Evolutionary conservation across 2,113 vertebrate species (phyloP), one percentile per base, ranked within the genome.

Genomic region (Nesoenas mayeri): DNA sequence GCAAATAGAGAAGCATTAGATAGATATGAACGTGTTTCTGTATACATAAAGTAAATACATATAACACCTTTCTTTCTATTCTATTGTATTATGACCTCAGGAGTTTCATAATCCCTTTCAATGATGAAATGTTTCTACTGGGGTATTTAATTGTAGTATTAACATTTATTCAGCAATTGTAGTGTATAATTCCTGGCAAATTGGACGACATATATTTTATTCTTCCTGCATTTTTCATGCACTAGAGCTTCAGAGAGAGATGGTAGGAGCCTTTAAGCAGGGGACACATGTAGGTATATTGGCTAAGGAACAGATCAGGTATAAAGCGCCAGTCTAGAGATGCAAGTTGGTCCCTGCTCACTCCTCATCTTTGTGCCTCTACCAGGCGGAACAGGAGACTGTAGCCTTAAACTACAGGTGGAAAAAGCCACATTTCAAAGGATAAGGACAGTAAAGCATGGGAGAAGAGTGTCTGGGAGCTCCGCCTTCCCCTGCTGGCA

Each of bases 331-430:
- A 21, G 10, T 17, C 3, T 58, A 11, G n/a, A 80, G 60, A 38
- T 0, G 0, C 28, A 70, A 64, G 22, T 18, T 1, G 3, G 20
- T 72, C 15, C 1, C 15, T 79, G 20, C 22, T 57, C 34, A 25
- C 3, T 1, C 17, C 15, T 78, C 4, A 3, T 51, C 18, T 79
- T 62, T 60, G 4, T 60, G 62, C 2, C 31, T 15, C 8, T n/a
- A n/a, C 6, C 26, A 57, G 20, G 15, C 1, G 6, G 13, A 89
- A 51, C 7, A 28, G 54, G 34, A 91, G 11, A 28, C 4, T 28
- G 28, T 16, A 66, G 8, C 32, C 24, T 85, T 75, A 87, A 79
- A 53, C 29, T 4, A 4, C 0, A 3, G 4, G 21, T 75, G 19
- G 16, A 71, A 91, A 80, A 89, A 44, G 6, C 53, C 2, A 0